Percentiles rank a stretch among this genome's conserved stretches.
Conservation (phyloP, 2,797 vertebrate species). For the Enteromius viviparus region DNA sequence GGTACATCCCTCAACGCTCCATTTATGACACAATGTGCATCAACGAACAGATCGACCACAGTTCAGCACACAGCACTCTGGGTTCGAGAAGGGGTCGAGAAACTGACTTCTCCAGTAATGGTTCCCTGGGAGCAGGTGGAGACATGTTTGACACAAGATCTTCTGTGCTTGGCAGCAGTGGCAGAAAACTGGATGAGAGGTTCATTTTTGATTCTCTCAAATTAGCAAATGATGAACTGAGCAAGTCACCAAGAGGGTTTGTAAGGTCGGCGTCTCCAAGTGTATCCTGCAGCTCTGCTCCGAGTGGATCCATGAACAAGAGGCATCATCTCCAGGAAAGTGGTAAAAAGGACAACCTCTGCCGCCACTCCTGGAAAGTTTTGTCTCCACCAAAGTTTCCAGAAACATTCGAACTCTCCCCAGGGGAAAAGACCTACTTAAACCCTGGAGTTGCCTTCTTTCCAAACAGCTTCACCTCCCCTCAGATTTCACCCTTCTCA, state of each 20-base stretch:
- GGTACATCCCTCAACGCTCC: conserved; percentile 93
- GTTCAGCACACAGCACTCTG: conserved; percentile 86
- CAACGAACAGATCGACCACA: conserved; percentile 95
- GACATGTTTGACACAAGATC: conserved; percentile 87
- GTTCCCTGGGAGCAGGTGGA: conserved; percentile 82
- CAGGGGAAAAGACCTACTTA: conserved; percentile 74
- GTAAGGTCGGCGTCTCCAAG: conserved; percentile 77
- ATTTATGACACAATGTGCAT: conserved; percentile 97
- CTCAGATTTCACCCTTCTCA: conserved; percentile 78
- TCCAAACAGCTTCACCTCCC: conserved; percentile 72
- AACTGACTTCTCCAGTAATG: conserved; percentile 87
- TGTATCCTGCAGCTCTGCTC: conserved; percentile 77
- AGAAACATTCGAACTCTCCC: conserved; percentile 78
- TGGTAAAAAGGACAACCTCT: conserved; percentile 79
- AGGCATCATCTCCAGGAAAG: conserved; percentile 78
- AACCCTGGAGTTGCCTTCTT: conserved; percentile 69
- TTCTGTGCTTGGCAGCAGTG: conserved; percentile 78
- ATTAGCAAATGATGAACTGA: conserved; percentile 83
- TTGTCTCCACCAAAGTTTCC: conserved; percentile 86
- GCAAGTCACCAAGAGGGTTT: conserved; percentile 78
- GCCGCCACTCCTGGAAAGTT: conserved; percentile 90
- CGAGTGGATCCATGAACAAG: conserved; percentile 74
- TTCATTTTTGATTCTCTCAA: conserved; percentile 95
- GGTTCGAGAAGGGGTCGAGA: conserved; percentile 84
- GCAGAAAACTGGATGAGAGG: conserved; percentile 90